phyloP scores from a whole-genome alignment of 1,140 invertebrate species.

The Pteromalus puparum region DNA sequence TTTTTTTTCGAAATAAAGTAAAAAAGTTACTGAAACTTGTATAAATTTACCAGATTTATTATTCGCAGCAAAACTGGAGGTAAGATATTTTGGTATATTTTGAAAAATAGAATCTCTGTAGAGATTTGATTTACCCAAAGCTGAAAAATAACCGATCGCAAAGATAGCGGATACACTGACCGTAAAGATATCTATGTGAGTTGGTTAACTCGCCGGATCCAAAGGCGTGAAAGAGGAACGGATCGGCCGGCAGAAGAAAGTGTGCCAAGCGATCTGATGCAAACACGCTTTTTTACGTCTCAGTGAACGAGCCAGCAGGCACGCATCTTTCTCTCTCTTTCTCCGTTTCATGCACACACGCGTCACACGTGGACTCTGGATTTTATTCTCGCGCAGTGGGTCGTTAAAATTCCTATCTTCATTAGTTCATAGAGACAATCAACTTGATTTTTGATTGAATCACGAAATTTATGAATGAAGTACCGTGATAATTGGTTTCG shows the following conservation, averaged over 20 bases:
- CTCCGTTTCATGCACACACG: background rate
- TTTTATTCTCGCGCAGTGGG: background rate
- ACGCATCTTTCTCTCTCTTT: background rate
- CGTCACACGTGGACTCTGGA: background rate
- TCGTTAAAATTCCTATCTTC: conserved; percentile 31
- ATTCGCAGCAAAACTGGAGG: background rate
- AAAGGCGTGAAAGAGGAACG: conserved; percentile 61
- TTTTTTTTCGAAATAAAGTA: conserved; percentile 7
- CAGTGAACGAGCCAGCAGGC: conserved; percentile 16
- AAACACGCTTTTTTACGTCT: conserved; percentile 60
- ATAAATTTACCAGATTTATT: background rate
- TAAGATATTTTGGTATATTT: no score
- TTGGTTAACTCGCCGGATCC: conserved; percentile 26
- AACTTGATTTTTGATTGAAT: conserved; percentile 36
- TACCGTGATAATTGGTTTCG: background rate
- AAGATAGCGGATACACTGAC: conserved; percentile 33
- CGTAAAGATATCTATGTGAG: conserved; percentile 29
- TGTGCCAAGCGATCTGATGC: conserved; percentile 69
- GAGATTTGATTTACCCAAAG: conserved; percentile 1
- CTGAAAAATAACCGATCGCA: background rate
- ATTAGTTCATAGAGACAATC: conserved; percentile 23
- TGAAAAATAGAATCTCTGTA: background rate
- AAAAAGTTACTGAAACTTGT: background rate
- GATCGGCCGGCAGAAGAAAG: conserved; percentile 68
- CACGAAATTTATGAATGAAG: conserved; percentile 6